phyloP scores from a whole-genome alignment of 1,140 invertebrate species.

The Calycopis cecrops region DNA sequence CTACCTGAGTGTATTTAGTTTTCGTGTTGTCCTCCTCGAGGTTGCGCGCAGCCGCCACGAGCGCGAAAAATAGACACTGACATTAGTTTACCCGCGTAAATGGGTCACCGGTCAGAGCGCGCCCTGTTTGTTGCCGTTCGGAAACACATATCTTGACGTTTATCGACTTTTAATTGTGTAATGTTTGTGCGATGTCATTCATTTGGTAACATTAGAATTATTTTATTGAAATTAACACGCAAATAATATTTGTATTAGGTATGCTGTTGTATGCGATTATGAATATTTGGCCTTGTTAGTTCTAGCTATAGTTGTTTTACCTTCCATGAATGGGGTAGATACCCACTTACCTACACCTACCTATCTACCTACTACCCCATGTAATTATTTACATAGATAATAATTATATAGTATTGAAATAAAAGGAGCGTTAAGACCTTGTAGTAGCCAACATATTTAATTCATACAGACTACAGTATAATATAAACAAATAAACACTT shows the following conservation, averaged over 20 bases:
- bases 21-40: constrained; percentile 31
- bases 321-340: no score
- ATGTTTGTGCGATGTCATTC: constrained; percentile 38
- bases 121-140: constrained; percentile 37
- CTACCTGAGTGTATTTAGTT: constrained; percentile 35
- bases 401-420: no score
- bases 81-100: constrained; percentile 57
- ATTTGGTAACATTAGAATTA: constrained; percentile 38
- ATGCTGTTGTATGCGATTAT: no score
- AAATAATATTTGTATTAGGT: background rate
- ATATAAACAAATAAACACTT: no score
- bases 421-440: no score
- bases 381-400: no score
- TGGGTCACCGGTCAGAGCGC: constrained; percentile 36
- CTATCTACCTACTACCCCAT: no score
- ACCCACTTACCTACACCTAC: no score
- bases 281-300: no score
- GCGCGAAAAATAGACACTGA: constrained; percentile 54
- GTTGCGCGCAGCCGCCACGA: constrained; percentile 31
- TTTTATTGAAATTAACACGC: constrained; percentile 21
- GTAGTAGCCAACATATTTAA: no score
- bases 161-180: constrained; percentile 25
- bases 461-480: no score
- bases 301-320: no score
- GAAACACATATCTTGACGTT: constrained; percentile 33